Percentiles rank a stretch among this genome's conserved stretches.
These are phyloP conservation scores for Sarcoramphus papa DNA, from an alignment of 2,797 vertebrate species.

Conservation along the genomic window DNA sequence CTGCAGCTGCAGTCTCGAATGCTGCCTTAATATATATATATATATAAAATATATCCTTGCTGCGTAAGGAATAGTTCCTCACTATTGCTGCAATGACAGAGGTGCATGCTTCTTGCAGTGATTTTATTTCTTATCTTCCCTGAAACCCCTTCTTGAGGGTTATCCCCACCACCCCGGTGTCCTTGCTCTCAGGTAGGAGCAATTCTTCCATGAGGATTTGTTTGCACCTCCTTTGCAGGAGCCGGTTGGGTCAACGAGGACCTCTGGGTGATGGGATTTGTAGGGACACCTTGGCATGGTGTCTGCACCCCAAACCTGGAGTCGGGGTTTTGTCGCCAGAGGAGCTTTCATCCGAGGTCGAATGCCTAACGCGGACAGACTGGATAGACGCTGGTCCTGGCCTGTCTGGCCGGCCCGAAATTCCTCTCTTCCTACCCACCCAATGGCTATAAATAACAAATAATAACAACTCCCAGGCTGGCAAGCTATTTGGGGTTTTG, in stretches of 20 bases:
- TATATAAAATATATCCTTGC: fast-evolving
- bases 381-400: neutral
- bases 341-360: neutral
- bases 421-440: conserved; percentile 43
- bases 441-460: conserved; percentile 48
- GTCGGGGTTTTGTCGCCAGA: fast-evolving
- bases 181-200: neutral
- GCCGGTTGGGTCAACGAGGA: fast-evolving
- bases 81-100: fast-evolving
- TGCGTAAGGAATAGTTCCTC: fast-evolving
- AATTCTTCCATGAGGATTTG: fast-evolving
- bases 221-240: neutral
- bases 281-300: neutral
- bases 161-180: neutral
- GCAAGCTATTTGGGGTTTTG: conserved; percentile 15
- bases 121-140: neutral
- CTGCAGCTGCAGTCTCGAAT: neutral
- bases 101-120: no score
- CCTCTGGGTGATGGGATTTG: neutral
- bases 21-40: neutral
- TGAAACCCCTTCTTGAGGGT: neutral
- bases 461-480: conserved; percentile 32
- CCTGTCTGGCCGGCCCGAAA: neutral
- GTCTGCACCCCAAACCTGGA: neutral
- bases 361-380: fast-evolving